Percentiles rank a stretch among this genome's conserved stretches.
Conservation (phyloP, 2,888 invertebrate genomes). For the Therioaphis trifolii region DNA sequence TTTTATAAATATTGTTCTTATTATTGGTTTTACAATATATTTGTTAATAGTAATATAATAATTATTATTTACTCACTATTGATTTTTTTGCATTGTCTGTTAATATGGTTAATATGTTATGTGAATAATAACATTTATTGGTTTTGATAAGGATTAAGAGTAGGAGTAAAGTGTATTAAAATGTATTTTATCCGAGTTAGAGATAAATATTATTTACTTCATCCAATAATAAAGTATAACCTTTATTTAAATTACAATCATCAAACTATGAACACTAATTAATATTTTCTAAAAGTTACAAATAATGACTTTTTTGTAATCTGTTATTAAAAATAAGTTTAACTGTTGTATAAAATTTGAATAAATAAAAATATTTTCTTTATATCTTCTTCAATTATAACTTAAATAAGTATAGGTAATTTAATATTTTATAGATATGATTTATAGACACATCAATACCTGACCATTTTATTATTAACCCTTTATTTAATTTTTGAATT, state of each 20-base stretch:
- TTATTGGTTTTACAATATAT: conserved; percentile 3
- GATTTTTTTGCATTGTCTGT: background rate
- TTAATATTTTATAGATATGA: too few relatives aligned
- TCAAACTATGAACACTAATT: conserved; percentile 28
- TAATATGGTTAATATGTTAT: too few relatives aligned
- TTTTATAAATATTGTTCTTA: too few relatives aligned
- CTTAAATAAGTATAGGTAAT: too few relatives aligned
- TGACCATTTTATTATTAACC: too few relatives aligned
- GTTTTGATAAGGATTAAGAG: conserved; percentile 17
- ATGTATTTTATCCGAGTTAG: too few relatives aligned
- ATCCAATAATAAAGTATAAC: conserved; percentile 1
- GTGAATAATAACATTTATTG: too few relatives aligned
- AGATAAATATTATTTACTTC: conserved; percentile 9
- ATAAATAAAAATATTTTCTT: background rate
- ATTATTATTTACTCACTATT: conserved; percentile 32
- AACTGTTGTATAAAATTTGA: background rate
- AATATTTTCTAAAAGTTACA: background rate
- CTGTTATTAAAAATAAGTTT: conserved; percentile 29
- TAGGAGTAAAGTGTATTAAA: conserved; percentile 47
- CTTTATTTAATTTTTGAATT: background rate
- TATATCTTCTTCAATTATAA: too few relatives aligned
- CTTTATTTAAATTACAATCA: conserved; percentile 13
- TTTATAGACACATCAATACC: too few relatives aligned
- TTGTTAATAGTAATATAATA: too few relatives aligned
- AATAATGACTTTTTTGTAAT: background rate